A percentile compares a stretch with the other conserved stretches of the same genome.
Conservation (phyloP, 2,797 vertebrate species). For the Halcyon leucocephala region DNA sequence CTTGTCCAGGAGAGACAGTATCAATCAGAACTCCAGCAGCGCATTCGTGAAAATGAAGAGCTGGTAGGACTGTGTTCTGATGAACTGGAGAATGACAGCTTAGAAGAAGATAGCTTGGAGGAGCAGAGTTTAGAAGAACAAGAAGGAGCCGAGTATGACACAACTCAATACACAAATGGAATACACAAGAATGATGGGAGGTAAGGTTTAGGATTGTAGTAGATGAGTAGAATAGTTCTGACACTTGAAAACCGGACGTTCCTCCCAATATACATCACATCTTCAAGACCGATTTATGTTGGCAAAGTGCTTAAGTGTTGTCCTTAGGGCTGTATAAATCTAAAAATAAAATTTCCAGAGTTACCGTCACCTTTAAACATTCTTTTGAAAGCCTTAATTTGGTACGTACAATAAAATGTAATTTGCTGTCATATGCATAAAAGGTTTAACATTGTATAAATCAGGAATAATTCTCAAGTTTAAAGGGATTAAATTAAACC, state of each 20-base stretch:
- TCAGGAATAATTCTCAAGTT: constrained; percentile 79
- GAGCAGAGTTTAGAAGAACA: not conserved
- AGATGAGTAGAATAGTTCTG: not conserved
- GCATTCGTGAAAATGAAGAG: not conserved
- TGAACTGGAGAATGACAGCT: constrained; percentile 71
- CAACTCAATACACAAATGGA: not conserved
- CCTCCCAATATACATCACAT: not conserved
- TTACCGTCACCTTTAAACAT: constrained; percentile 24
- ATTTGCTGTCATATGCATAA: constrained; percentile 55
- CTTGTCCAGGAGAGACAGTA: constrained; percentile 64
- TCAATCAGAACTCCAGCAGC: constrained; percentile 55
- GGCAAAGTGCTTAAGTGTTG: not conserved
- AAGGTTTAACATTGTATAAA: constrained; percentile 77
- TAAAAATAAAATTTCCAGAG: constrained; percentile 26
- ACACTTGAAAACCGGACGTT: not conserved
- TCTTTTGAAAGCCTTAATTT: constrained; percentile 57
- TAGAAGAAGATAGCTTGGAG: constrained; percentile 68
- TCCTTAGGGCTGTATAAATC: constrained; percentile 20
- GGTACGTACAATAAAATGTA: constrained; percentile 61
- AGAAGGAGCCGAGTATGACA: not conserved
- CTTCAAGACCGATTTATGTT: not conserved
- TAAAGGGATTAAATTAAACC: constrained; percentile 84
- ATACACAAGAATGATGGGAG: not conserved
- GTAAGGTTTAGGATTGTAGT: constrained; percentile 36
- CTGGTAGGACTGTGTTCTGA: not conserved